phyloP scores from a whole-genome alignment of 2,888 invertebrate species.

The Ennomos quercinarius region DNA sequence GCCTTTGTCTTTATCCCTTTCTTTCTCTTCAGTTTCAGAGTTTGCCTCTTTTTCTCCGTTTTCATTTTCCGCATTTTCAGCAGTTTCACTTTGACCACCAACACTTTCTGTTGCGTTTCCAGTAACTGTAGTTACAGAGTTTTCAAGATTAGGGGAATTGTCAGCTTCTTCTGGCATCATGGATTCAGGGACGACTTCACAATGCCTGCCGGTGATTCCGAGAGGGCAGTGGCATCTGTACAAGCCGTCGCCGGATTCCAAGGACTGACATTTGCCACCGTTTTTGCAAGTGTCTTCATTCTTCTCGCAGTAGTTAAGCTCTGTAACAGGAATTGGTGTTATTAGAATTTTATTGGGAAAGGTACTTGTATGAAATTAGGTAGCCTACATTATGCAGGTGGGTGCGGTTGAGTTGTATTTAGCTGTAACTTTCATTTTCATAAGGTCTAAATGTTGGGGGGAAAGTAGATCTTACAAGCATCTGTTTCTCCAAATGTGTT shows the following conservation, averaged over 20 bases:
- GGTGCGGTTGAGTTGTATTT: not conserved
- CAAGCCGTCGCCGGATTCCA: slow-evolving; percentile 90
- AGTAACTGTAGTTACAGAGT: slow-evolving; percentile 3
- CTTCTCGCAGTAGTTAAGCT: slow-evolving; percentile 93
- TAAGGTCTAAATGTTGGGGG: not conserved
- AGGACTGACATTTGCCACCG: slow-evolving; percentile 92
- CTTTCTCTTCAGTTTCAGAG: slow-evolving; percentile 11
- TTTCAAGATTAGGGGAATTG: slow-evolving; percentile 31
- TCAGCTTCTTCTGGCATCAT: slow-evolving; percentile 54
- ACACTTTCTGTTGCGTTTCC: not conserved
- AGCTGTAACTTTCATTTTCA: not conserved
- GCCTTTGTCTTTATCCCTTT: slow-evolving; percentile 6
- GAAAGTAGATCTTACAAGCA: not conserved
- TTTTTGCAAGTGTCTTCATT: slow-evolving; percentile 91
- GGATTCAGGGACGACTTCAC: slow-evolving; percentile 85
- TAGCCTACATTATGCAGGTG: no score
- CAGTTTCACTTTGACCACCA: slow-evolving; percentile 3
- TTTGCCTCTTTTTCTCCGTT: not conserved
- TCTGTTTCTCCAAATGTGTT: not conserved
- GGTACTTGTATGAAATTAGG: no score
- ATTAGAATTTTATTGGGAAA: not conserved
- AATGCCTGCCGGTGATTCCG: slow-evolving; percentile 91
- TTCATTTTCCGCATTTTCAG: slow-evolving; percentile 24
- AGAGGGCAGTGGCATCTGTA: slow-evolving; percentile 91
- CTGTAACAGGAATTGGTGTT: slow-evolving; percentile 69